Conservation (phyloP, 2,113 vertebrate species). For the Hippocampus mohnikei region DNA sequence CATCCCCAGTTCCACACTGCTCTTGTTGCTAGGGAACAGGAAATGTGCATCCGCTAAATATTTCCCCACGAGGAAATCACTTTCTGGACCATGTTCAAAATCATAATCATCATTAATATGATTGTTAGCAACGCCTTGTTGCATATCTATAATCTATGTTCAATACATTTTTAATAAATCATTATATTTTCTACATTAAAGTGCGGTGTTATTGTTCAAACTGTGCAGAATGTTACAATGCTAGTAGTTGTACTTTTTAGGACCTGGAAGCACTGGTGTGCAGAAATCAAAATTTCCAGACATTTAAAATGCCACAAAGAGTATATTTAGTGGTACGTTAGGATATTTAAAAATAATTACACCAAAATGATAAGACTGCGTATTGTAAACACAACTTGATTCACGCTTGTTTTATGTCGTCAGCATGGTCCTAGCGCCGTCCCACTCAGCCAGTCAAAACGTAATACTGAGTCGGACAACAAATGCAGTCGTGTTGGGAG, state of each 20-base stretch:
- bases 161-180: too few species aligned
- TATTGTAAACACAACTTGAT: slow-evolving; percentile 3
- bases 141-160: too few species aligned
- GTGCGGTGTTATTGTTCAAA: too few species aligned
- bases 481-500: slow-evolving; percentile 18
- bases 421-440: slow-evolving; percentile 77
- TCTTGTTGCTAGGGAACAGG: slow-evolving; percentile 78
- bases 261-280: too few species aligned
- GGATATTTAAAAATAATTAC: neutral
- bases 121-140: too few species aligned
- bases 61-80: slow-evolving; percentile 35
- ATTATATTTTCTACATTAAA: too few species aligned
- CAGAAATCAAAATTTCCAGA: neutral
- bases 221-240: too few species aligned
- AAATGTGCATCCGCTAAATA: slow-evolving; percentile 74
- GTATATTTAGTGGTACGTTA: too few species aligned
- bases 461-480: slow-evolving; percentile 18
- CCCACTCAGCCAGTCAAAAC: slow-evolving; percentile 36
- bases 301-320: neutral
- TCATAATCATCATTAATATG: too few species aligned
- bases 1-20: slow-evolving; percentile 61
- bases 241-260: too few species aligned
- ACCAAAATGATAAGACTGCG: neutral
- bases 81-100: too few species aligned
- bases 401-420: slow-evolving; percentile 53